A percentile compares a stretch with the other conserved stretches of the same genome.
phyloP scores from a whole-genome alignment of 1,140 invertebrate species.

The Atopsyche davidsoni region DNA sequence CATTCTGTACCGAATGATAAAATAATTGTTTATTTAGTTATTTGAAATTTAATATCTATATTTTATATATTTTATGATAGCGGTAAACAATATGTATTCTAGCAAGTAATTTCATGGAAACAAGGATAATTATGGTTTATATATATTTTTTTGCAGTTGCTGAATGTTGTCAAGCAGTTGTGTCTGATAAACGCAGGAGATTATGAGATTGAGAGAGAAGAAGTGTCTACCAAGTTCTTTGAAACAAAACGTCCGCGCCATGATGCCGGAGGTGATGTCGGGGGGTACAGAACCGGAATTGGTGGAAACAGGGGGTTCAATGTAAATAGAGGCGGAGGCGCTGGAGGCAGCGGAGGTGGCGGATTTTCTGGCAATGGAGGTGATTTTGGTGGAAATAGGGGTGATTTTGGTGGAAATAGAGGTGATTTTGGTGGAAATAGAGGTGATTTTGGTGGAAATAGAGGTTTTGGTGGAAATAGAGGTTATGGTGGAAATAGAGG shows the following conservation, averaged over 20 bases:
- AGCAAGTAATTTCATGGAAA: slow-evolving; percentile 1
- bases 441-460: slow-evolving; percentile 27
- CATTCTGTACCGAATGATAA: not conserved
- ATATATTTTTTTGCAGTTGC: slow-evolving; percentile 43
- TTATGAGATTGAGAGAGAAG: slow-evolving; percentile 54
- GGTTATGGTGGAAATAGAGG: too few species aligned
- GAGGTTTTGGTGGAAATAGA: too few species aligned
- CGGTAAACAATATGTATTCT: not conserved
- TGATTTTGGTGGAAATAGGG: slow-evolving; percentile 19
- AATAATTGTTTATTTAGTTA: not conserved
- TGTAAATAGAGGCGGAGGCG: slow-evolving; percentile 22
- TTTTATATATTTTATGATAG: slow-evolving; percentile 2
- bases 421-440: slow-evolving; percentile 18
- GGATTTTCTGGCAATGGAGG: slow-evolving; percentile 28
- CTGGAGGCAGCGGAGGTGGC: slow-evolving; percentile 26
- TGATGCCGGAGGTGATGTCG: slow-evolving; percentile 34
- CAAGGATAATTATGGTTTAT: not conserved
- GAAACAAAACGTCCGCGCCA: slow-evolving; percentile 36
- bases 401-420: slow-evolving; percentile 19
- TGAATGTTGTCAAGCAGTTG: slow-evolving; percentile 58
- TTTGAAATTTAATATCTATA: slow-evolving; percentile 33
- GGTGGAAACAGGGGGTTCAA: slow-evolving; percentile 35
- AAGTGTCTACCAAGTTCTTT: slow-evolving; percentile 33
- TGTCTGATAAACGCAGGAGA: slow-evolving; percentile 70
- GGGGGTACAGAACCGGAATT: slow-evolving; percentile 25